Base-by-base conservation (phyloP, 2,888 invertebrate species). In the Agrenia bidenticulata region DNA sequence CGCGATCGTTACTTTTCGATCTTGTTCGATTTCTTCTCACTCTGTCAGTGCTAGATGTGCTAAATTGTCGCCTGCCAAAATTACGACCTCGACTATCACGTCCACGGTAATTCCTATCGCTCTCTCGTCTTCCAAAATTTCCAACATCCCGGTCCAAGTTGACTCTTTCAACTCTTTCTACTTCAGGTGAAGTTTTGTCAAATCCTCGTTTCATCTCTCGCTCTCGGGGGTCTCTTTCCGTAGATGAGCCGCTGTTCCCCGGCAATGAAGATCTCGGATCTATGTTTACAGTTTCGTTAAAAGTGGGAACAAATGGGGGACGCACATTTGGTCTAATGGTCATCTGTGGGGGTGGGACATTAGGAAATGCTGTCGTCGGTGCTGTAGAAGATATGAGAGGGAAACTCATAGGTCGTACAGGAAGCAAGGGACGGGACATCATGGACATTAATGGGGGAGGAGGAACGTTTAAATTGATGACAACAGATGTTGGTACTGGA, bases 401-500 rank as follows among this genome's bases (percentile, higher is more conserved):
- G 39, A 60, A 51, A 24, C 23, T 62, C 32, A 4, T 50, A 50
- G 15, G n/a, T n/a, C n/a, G n/a, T n/a, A n/a, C n/a, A n/a, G n/a
- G n/a, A n/a, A n/a, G 41, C 23, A 49, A 17, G 23, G 32, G 45
- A n/a, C 57, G 54, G 61, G 57, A 41, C 27, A 64, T 58, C 24
- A 58, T 53, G n/a, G 49, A 24, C 15, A 53, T 57, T 41, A 71
- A 63, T 19, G 71, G 67, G 27, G 73, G 73, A 11, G 72, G 74
- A 27, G 74, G 74, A n/a, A 74, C 66, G 45, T 69, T 73, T 17
- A 70, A 42, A 45, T 74, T 74, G 2, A 74, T 68, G 21, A 68
- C 73, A 26, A 66, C 26, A 17, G 64, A 61, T 26, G 57, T 59
- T 45, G 51, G 64, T 23, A 50, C 56, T 62, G 56, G 64, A 2